These are phyloP conservation scores for Eupithecia centaureata DNA, from an alignment of 2,888 invertebrate species.

Conservation along the genomic window DNA sequence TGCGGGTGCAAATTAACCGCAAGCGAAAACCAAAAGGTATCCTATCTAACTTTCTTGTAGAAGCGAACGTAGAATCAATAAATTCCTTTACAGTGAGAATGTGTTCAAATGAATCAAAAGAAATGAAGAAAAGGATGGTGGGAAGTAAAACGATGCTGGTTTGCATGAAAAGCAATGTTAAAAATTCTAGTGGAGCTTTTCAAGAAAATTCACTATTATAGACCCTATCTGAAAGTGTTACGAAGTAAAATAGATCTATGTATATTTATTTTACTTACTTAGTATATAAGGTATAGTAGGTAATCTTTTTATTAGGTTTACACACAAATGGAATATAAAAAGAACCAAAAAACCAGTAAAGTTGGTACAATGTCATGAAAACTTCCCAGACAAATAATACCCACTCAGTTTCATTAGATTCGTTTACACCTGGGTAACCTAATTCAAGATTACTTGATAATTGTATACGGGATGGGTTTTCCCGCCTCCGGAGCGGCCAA, in stretches of 20 bases:
- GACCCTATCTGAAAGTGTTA: too few species aligned
- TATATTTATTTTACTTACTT: too few species aligned
- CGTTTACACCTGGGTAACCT: background rate
- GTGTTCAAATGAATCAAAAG: constrained; percentile 2
- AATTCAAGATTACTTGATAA: constrained; percentile 2
- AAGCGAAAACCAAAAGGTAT: constrained; percentile 21
- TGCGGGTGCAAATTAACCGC: constrained; percentile 22
- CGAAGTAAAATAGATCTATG: too few species aligned
- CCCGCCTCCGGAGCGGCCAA: background rate
- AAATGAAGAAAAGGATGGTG: background rate
- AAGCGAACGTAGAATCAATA: background rate
- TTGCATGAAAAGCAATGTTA: background rate
- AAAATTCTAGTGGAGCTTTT: background rate
- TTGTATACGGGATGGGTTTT: constrained; percentile 3
- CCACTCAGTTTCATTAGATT: constrained; percentile 2
- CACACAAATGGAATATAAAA: too few species aligned
- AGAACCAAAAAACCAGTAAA: too few species aligned
- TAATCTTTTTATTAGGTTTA: too few species aligned
- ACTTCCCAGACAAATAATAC: background rate
- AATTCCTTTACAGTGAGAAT: background rate
- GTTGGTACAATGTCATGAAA: background rate
- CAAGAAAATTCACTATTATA: background rate
- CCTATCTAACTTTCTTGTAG: background rate
- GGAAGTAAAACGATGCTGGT: background rate
- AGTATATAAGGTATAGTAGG: background rate